Conservation (phyloP, 2,113 vertebrate genomes). For the Syngnathoides biaculeatus region DNA sequence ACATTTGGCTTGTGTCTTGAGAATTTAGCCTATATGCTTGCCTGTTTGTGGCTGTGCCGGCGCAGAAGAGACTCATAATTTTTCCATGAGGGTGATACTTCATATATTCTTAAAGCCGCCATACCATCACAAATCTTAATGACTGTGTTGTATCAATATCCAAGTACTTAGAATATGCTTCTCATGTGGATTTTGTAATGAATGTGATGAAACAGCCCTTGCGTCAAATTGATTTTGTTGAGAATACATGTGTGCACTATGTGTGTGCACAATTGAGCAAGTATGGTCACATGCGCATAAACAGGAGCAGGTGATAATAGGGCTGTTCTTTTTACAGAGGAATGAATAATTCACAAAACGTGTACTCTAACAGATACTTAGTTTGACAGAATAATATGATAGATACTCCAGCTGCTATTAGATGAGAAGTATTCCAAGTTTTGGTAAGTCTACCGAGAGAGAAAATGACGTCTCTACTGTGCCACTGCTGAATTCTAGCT, state of each 20-base stretch:
- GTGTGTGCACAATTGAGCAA: slow-evolving; percentile 8
- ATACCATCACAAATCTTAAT: slow-evolving; percentile 28
- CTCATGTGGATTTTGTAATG: slow-evolving; percentile 38
- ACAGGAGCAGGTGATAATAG: slow-evolving; percentile 64
- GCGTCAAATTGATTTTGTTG: slow-evolving; percentile 39
- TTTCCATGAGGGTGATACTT: slow-evolving; percentile 12
- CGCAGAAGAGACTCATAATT: slow-evolving; percentile 15
- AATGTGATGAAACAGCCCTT: slow-evolving; percentile 35
- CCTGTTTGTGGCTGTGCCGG: neutral
- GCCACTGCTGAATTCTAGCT: slow-evolving; percentile 10
- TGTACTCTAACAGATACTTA: slow-evolving; percentile 60
- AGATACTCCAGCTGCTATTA: slow-evolving; percentile 43
- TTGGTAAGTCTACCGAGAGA: slow-evolving; percentile 25
- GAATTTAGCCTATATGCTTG: slow-evolving; percentile 18
- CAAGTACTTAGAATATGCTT: slow-evolving; percentile 6
- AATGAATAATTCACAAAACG: slow-evolving; percentile 72
- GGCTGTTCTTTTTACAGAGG: slow-evolving; percentile 57
- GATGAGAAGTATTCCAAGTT: slow-evolving; percentile 59
- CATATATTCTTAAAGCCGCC: slow-evolving; percentile 28
- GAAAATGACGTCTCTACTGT: slow-evolving; percentile 24
- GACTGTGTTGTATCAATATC: slow-evolving; percentile 28
- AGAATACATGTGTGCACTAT: slow-evolving; percentile 5
- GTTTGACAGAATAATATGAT: slow-evolving; percentile 67
- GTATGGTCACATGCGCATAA: slow-evolving; percentile 23
- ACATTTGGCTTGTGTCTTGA: slow-evolving; percentile 30